A percentile compares a stretch with the other conserved stretches of the same genome.
phyloP scores from a whole-genome alignment of 2,113 vertebrate genomes.

The Petroica traversi region DNA sequence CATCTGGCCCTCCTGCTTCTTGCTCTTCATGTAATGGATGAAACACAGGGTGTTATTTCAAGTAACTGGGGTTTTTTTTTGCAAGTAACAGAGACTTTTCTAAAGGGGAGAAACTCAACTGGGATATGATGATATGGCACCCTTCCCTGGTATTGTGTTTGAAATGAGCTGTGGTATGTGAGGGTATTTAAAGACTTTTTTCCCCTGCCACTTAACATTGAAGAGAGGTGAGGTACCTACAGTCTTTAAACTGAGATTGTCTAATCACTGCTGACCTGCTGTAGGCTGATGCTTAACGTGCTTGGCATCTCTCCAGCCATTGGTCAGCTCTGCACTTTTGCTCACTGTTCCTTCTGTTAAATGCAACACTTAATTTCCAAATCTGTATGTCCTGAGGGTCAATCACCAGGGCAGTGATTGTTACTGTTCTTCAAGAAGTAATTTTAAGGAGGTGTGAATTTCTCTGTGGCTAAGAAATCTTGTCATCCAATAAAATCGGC shows the following conservation, averaged over 20 bases:
- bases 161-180: neutral
- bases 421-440: neutral
- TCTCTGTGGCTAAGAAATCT: neutral
- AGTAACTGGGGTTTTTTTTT: neutral
- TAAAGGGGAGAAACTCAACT: neutral
- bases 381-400: neutral
- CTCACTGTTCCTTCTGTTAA: neutral
- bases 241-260: neutral
- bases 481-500: neutral
- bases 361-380: neutral
- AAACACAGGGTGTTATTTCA: neutral
- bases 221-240: neutral
- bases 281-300: neutral
- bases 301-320: neutral
- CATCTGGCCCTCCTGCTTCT: neutral
- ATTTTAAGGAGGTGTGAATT: neutral
- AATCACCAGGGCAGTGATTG: neutral
- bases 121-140: neutral
- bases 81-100: neutral
- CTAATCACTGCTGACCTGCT: neutral
- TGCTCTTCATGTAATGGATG: fast-evolving
- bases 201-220: neutral
- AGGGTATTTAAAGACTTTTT: constrained; percentile 1
- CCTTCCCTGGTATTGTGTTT: neutral
- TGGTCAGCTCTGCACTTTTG: neutral